Conservation (phyloP, 1,140 invertebrate genomes). For the Eurosta solidaginis region DNA sequence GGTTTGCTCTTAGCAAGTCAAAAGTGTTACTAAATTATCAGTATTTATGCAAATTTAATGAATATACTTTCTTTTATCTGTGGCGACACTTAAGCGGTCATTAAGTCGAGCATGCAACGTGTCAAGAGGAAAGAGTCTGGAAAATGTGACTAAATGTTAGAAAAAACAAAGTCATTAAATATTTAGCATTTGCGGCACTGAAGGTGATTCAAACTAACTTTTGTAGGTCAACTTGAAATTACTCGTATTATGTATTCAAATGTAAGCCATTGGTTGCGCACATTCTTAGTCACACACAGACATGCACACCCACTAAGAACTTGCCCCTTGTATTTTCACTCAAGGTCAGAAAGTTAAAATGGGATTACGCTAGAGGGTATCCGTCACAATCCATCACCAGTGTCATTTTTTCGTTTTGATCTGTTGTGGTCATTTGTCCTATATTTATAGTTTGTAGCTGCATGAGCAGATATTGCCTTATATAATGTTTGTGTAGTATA, state of each 20-base stretch:
- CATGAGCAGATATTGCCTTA: too few species aligned
- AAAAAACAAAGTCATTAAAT: neutral
- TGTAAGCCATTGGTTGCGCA: neutral
- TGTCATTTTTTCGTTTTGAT: too few species aligned
- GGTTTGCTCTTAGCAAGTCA: neutral
- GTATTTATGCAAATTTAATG: constrained; percentile 21
- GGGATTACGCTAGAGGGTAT: too few species aligned
- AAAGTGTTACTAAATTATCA: constrained; percentile 10
- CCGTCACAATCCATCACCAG: too few species aligned
- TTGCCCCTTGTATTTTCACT: too few species aligned
- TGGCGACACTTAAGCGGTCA: neutral
- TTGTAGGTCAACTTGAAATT: neutral
- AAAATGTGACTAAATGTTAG: neutral
- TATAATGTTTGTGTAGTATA: too few species aligned
- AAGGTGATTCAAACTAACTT: neutral
- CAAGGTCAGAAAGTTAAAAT: too few species aligned
- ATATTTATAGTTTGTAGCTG: too few species aligned
- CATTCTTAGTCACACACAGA: neutral
- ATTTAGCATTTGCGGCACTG: neutral
- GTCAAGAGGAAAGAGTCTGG: neutral
- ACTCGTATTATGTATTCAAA: neutral
- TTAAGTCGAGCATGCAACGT: neutral
- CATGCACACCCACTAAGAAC: too few species aligned
- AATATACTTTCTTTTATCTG: too few species aligned
- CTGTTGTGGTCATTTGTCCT: too few species aligned